A percentile compares a stretch with the other conserved stretches of the same genome.
phyloP scores from a whole-genome alignment of 2,888 invertebrate genomes.

The Fissipunctia ypsillon region DNA sequence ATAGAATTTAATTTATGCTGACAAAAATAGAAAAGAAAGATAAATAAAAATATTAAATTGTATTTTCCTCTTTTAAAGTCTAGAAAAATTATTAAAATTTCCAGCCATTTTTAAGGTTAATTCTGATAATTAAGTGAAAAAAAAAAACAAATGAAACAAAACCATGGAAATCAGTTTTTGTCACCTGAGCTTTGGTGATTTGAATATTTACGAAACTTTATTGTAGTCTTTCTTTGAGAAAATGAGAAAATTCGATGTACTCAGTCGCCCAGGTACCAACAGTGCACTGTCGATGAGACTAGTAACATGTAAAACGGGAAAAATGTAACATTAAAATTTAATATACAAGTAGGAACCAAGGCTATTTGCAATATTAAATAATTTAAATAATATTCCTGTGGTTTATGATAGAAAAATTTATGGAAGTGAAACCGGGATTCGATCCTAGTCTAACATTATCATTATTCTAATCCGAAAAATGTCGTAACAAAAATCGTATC shows the following conservation, averaged over 20 bases:
- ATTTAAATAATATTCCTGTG: not conserved
- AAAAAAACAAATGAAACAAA: not conserved
- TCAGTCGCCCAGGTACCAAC: not conserved
- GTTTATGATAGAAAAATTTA: not conserved
- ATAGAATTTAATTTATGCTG: not conserved
- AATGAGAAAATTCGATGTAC: not conserved
- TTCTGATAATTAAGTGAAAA: not conserved
- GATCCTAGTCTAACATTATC: conserved; percentile 43
- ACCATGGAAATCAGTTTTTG: not conserved
- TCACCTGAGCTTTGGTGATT: not conserved
- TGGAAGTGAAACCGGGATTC: conserved; percentile 4
- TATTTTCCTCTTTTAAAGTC: not conserved
- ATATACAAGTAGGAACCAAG: not conserved
- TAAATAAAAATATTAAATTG: not conserved
- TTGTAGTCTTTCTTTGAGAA: not conserved
- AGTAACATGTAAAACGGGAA: not conserved
- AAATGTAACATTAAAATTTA: not conserved
- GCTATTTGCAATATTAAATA: not conserved
- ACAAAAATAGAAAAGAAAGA: not conserved
- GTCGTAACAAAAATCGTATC: conserved; percentile 76
- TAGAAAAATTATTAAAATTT: not conserved
- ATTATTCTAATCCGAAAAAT: conserved; percentile 66
- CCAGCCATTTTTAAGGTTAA: not conserved
- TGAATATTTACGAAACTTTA: not conserved
- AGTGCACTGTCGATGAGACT: too few relatives aligned